phyloP scores from a whole-genome alignment of 53 echinoderm and acorn worm genomes.

The Antedon mediterranea region DNA sequence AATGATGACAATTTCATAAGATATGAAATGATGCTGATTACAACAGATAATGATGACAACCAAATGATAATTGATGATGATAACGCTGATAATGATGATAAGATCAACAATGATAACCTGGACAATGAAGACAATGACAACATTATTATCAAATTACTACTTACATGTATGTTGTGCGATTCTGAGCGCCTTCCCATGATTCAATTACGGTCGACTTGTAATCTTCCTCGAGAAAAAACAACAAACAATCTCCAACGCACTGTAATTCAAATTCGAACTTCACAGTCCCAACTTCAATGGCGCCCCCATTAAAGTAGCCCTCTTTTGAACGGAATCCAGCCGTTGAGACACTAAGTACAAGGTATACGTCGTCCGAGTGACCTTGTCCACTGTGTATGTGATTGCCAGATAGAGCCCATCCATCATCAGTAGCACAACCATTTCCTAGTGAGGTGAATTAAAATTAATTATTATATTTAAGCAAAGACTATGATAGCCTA shows the following conservation, averaged over 20 bases:
- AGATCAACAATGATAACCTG: too few relatives aligned
- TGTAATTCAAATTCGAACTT: slow-evolving; percentile 68
- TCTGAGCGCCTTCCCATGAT: slow-evolving; percentile 43
- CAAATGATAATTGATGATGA: too few relatives aligned
- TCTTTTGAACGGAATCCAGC: slow-evolving; percentile 40
- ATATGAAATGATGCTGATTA: too few relatives aligned
- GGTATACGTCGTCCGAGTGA: slow-evolving; percentile 77
- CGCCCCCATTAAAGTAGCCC: slow-evolving; percentile 62
- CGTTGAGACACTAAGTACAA: slow-evolving; percentile 45
- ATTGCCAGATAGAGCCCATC: slow-evolving; percentile 67
- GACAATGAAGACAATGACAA: too few relatives aligned
- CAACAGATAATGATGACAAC: too few relatives aligned
- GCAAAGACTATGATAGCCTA: background rate
- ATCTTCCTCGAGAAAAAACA: slow-evolving; percentile 71
- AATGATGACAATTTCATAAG: too few relatives aligned
- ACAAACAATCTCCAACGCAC: slow-evolving; percentile 49
- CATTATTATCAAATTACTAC: background rate
- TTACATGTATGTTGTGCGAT: slow-evolving; percentile 40
- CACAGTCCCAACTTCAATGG: slow-evolving; percentile 47
- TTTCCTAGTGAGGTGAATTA: too few relatives aligned
- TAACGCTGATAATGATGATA: too few relatives aligned
- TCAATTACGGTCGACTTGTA: slow-evolving; percentile 39
- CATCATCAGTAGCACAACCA: slow-evolving; percentile 41
- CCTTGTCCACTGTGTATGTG: slow-evolving; percentile 76
- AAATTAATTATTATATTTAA: too few relatives aligned